Conservation (phyloP, 1,140 invertebrate genomes). For the Meloidogyne hapla region DNA sequence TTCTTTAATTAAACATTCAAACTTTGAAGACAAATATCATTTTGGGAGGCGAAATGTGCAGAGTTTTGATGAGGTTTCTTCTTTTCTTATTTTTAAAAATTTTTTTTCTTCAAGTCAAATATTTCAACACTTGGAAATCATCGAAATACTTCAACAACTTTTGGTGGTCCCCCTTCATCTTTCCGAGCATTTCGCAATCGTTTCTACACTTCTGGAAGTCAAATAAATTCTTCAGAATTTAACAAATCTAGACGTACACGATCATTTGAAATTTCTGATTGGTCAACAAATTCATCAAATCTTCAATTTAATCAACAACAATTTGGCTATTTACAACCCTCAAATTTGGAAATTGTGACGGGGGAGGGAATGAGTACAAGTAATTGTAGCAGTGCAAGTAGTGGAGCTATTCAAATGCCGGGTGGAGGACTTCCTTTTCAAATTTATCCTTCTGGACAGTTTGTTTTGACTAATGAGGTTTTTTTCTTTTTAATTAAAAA, state of each 20-base stretch:
- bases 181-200: slow-evolving; percentile 8
- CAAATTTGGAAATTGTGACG: slow-evolving; percentile 13
- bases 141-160: neutral
- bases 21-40: slow-evolving; percentile 8
- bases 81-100: neutral
- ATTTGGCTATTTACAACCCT: neutral
- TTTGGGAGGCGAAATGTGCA: slow-evolving; percentile 37
- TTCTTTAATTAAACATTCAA: slow-evolving; percentile 32
- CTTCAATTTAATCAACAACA: neutral
- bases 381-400: slow-evolving; percentile 23
- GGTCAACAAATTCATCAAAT: neutral
- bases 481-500: neutral
- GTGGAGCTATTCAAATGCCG: neutral
- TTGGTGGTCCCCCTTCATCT: neutral
- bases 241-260: slow-evolving; percentile 14
- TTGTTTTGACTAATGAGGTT: slow-evolving; percentile 17
- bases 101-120: neutral
- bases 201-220: slow-evolving; percentile 10
- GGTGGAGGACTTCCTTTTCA: neutral
- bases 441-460: slow-evolving; percentile 6
- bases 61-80: slow-evolving; percentile 41
- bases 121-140: neutral
- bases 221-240: neutral
- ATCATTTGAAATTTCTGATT: slow-evolving; percentile 27
- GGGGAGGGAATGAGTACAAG: neutral